Evolutionary conservation across 2,888 invertebrate genomes (phyloP).

Genomic region (Scelioninae gen. 2): DNA sequence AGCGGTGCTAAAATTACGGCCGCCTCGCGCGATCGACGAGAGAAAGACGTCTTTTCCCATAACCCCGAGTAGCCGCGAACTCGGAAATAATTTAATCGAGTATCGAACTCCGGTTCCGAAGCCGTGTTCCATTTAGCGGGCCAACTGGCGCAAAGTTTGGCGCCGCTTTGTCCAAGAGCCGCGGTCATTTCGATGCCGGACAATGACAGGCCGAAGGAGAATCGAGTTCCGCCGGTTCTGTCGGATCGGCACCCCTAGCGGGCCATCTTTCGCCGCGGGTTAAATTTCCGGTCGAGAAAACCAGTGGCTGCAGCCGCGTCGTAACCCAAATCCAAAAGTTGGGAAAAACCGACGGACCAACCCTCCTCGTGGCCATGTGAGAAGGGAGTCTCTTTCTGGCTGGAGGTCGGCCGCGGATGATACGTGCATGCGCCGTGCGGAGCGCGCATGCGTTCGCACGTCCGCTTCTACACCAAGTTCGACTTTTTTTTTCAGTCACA

Average conservation of each 20-base stretch:
- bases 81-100: constrained; percentile 43
- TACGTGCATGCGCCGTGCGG: constrained; percentile 56
- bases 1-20: constrained; percentile 42
- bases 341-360: constrained; percentile 42
- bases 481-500: constrained; percentile 73
- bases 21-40: constrained; percentile 4
- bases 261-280: neutral
- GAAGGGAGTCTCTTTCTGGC: constrained; percentile 55
- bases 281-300: constrained; percentile 3
- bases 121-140: too few species aligned
- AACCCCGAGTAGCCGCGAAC: constrained; percentile 7
- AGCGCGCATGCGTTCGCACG: constrained; percentile 62
- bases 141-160: too few species aligned
- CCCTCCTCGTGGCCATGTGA: constrained; percentile 39
- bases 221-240: too few species aligned
- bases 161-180: too few species aligned
- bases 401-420: constrained; percentile 60
- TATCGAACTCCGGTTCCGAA: constrained; percentile 1
- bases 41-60: constrained; percentile 13
- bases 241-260: neutral
- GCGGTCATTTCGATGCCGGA: too few species aligned
- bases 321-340: constrained; percentile 49
- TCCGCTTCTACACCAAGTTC: constrained; percentile 63
- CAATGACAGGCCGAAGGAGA: too few species aligned
- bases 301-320: constrained; percentile 14